Conservation (phyloP, 2,888 invertebrate genomes). For the Dexiosoma caninum region DNA sequence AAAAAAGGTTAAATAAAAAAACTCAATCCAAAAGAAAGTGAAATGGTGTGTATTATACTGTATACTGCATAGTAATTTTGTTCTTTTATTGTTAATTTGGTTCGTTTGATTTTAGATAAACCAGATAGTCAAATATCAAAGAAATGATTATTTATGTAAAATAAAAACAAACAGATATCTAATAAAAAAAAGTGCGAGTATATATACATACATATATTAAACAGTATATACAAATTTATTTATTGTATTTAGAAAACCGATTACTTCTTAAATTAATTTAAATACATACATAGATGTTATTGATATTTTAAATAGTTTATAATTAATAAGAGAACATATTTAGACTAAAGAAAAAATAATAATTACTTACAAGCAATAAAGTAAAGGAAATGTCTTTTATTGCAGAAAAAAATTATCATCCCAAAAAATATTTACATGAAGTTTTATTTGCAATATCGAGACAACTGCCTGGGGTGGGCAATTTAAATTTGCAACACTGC, state of each 20-base stretch:
- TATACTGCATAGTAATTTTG: neutral
- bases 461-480: no score
- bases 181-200: neutral
- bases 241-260: conserved; percentile 6
- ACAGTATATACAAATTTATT: neutral
- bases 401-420: conserved; percentile 38
- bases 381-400: conserved; percentile 36
- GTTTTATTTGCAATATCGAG: neutral
- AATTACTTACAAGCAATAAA: conserved; percentile 18
- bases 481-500: no score
- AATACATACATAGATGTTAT: conserved; percentile 61
- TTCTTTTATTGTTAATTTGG: conserved; percentile 16
- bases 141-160: conserved; percentile 12
- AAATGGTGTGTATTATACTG: no score
- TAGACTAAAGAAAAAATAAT: conserved; percentile 43
- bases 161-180: neutral
- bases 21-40: no score
- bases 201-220: neutral
- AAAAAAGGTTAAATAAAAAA: no score
- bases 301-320: conserved; percentile 59
- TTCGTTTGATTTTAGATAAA: conserved; percentile 32
- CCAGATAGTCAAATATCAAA: conserved; percentile 37
- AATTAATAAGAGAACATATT: conserved; percentile 33
- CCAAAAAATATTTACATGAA: neutral
- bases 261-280: conserved; percentile 50